Percentiles rank a stretch among this genome's conserved stretches.
phyloP scores from a whole-genome alignment of 2,888 invertebrate genomes.

The Eretmocerus hayati region DNA sequence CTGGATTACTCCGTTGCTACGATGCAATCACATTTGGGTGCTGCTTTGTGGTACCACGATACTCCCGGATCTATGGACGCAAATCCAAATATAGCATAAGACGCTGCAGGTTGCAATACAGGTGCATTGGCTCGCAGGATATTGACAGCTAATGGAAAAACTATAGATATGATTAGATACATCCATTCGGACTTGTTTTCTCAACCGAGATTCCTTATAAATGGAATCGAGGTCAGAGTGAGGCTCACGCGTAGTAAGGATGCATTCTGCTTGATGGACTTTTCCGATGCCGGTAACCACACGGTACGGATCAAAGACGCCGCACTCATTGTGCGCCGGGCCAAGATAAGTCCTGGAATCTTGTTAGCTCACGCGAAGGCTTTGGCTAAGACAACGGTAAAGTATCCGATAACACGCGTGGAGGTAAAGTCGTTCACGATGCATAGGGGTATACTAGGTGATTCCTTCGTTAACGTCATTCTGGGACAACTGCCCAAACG shows the following conservation, averaged over 20 bases:
- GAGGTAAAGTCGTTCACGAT: conserved; percentile 28
- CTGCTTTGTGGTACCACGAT: no score
- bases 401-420: conserved; percentile 24
- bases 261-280: conserved; percentile 9
- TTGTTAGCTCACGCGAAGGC: conserved; percentile 27
- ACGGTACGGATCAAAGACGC: not conserved
- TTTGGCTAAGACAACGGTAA: no score
- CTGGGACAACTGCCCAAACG: conserved; percentile 33
- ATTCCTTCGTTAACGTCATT: conserved; percentile 34
- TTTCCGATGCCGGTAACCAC: not conserved
- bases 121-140: no score
- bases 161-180: conserved; percentile 6
- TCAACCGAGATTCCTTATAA: no score
- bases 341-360: conserved; percentile 25
- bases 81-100: conserved; percentile 7
- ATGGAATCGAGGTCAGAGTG: conserved; percentile 24
- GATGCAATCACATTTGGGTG: no score
- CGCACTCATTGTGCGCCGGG: conserved; percentile 7
- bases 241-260: conserved; percentile 22
- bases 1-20: no score
- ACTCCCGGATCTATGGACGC: conserved; percentile 19
- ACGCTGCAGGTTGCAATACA: no score
- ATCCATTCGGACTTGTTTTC: no score
- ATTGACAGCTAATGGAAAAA: no score
- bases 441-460: conserved; percentile 23